Evolutionary conservation across 2,113 vertebrate species (phyloP), one percentile per base, ranked within the genome.

Genomic region (Pachyramphus minor): DNA sequence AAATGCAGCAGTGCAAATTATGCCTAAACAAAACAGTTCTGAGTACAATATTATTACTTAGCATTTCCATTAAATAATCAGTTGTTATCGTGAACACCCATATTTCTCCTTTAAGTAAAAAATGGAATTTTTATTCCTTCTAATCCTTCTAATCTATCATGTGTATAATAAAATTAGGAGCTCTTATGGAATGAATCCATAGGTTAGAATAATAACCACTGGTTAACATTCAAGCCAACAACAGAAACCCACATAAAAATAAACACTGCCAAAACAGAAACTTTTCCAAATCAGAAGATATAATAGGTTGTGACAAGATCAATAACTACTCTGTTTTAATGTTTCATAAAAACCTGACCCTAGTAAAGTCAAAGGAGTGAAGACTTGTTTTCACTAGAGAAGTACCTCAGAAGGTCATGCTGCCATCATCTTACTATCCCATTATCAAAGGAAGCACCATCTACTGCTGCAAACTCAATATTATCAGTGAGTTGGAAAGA

Each of bases 401-500:
- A 60, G 28, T 21, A 87, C 44, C 9, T 60, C 39, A 52, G 42
- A 24, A 67, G 53, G 47, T 22, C n/a, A 59, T 41, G 64, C 35
- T 60, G 56, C 35, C 33, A 87, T 52, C 44, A 55, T 22, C 22
- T 74, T 53, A 47, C 41, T 64, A 28, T 20, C 16, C 35, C 25
- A 30, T n/a, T 69, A 69, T 23, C 37, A 42, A 49, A 76, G 20
- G 10, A 4, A 79, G 44, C 31, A 62, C 8, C 37, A 42, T 45
- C 52, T 49, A 23, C 53, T 71, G 35, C 67, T 3, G 5, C 49
- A 77, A 59, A n/a, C 44, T 74, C 0, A 0, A 0, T 31, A 31
- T 30, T 25, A 33, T 31, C 55, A 31, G 18, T 25, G 37, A 39
- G 3, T 2, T 44, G 25, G 27, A 53, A 52, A 35, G 23, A 49